Conservation (phyloP, 2,113 vertebrate species). For the Pituophis catenifer region DNA sequence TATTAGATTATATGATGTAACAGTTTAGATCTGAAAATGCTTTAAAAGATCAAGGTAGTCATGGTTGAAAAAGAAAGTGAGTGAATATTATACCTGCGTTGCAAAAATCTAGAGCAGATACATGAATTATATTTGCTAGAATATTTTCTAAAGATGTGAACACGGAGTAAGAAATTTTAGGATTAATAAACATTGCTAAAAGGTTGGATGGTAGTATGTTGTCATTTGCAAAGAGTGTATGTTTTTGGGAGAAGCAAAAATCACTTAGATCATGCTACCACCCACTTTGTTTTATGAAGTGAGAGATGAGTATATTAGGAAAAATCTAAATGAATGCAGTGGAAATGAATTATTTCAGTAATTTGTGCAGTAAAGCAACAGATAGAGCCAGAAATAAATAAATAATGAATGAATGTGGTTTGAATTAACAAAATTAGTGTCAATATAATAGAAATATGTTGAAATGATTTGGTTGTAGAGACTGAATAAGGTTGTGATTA, state of each 20-base stretch:
- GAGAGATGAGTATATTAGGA: background rate
- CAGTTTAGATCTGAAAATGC: background rate
- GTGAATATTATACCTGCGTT: background rate
- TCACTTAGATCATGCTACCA: background rate
- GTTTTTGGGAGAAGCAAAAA: background rate
- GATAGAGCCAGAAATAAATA: background rate
- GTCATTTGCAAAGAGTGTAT: background rate
- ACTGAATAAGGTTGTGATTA: background rate
- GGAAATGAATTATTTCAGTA: background rate
- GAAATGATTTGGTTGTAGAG: background rate
- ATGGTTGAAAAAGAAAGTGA: background rate
- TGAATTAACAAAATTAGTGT: background rate
- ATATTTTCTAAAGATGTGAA: background rate
- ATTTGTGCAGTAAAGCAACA: background rate
- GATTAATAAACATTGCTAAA: background rate
- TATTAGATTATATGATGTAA: background rate
- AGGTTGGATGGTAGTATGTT: background rate
- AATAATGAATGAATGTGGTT: background rate
- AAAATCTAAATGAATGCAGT: background rate
- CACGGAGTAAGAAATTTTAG: background rate
- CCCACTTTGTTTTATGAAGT: background rate
- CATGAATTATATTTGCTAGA: background rate
- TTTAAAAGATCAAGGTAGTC: background rate
- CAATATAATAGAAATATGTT: background rate
- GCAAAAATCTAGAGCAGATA: background rate